Evolutionary conservation across 2,888 invertebrate genomes (phyloP), one percentile per base, ranked within the genome.

Genomic region (Scaptodrosophila latifasciaeformis): DNA sequence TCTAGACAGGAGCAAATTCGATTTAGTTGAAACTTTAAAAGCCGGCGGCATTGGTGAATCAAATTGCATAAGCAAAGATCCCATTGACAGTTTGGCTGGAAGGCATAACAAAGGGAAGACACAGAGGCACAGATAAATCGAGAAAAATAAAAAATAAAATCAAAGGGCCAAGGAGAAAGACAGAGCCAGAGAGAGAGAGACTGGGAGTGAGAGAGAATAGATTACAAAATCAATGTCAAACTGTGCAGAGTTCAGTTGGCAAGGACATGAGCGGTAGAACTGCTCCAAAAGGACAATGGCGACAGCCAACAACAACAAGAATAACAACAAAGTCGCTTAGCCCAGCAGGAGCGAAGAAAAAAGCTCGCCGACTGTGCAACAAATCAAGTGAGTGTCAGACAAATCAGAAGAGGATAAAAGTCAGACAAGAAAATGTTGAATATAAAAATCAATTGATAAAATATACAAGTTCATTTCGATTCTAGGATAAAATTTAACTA

Each of bases 201-300:
- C 24, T 7, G 24, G 24, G 24, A 24, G 24, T 3, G 24, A 24
- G 7, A 24, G 24, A 24, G 24, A 24, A 24, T 24, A 24, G 24
- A 24, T 24, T 47, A 55, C 53, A 57, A 68, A 71, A 78, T 76
- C 76, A 76, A 76, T 76, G 76, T 81, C 81, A 78, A 68, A 59
- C 59, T 65, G 59, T 65, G 72, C 57, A 60, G 55, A 51, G 67
- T 61, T 64, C 59, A 69, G 47, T 53, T 37, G 59, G 45, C 77
- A 79, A 79, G 80, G 72, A 72, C 72, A 76, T 56, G 34, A 42
- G 15, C 17, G 42, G 19, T 54, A 58, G 12, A 46, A 19, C 2
- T 40, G n/a, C n/a, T n/a, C n/a, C n/a, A n/a, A n/a, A n/a, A n/a
- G n/a, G n/a, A n/a, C n/a, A n/a, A n/a, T n/a, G n/a, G 48, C 48